phyloP scores from a whole-genome alignment of 2,113 vertebrate species.

The Siniperca chuatsi region DNA sequence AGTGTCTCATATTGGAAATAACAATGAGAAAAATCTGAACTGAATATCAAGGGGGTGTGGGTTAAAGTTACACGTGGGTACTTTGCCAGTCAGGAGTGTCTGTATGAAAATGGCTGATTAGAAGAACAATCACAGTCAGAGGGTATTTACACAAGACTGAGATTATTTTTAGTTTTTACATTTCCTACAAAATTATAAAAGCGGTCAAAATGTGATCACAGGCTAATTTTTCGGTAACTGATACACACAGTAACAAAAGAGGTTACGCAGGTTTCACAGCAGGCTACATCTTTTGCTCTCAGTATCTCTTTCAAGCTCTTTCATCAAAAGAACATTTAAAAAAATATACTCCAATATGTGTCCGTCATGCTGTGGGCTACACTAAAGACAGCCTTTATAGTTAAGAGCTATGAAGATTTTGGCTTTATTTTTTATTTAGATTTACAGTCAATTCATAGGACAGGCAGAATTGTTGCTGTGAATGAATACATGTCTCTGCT shows the following conservation, averaged over 20 bases:
- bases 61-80: neutral
- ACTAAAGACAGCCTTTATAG: slow-evolving; percentile 17
- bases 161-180: slow-evolving; percentile 21
- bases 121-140: neutral
- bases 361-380: slow-evolving; percentile 37
- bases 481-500: neutral
- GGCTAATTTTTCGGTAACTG: slow-evolving; percentile 24
- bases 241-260: slow-evolving; percentile 24
- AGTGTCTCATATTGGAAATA: neutral
- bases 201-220: slow-evolving; percentile 43
- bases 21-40: neutral
- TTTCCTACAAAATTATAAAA: slow-evolving; percentile 34
- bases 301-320: slow-evolving; percentile 26
- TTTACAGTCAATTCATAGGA: neutral
- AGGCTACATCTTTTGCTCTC: slow-evolving; percentile 22
- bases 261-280: slow-evolving; percentile 33
- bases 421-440: neutral
- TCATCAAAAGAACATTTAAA: slow-evolving; percentile 43
- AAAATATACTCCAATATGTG: neutral
- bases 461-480: neutral
- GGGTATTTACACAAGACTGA: neutral
- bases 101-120: neutral
- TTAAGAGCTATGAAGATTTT: neutral
- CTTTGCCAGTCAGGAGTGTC: neutral
- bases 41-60: neutral